Base-by-base conservation (phyloP, 1,140 invertebrate genomes). In the Leptestheria dahalacensis region DNA sequence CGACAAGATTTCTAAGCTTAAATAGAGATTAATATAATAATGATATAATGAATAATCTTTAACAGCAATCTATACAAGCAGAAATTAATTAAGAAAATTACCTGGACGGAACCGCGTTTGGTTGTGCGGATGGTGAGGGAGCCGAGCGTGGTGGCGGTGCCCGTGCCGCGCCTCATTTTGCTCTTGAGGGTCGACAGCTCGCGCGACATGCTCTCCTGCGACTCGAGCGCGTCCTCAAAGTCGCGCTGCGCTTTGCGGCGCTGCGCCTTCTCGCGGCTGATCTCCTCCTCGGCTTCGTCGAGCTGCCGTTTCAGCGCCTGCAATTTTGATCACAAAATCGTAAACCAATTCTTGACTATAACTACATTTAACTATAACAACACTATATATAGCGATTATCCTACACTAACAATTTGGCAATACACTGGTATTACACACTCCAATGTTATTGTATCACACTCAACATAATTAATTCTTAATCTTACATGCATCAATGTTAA, bases 261-360 rank as follows among this genome's bases (percentile, higher is more conserved):
- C 71, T 86, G 84, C 41, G 86, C 84, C 74, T 95, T 97, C 71
- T 96, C 88, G 68, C 90, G 81, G 57, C 88, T 89, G 48, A 92
- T 82, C 72, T 97, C 94, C 70, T 97, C 94, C 72, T 97, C 94
- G 1, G 87, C 82, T 73, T 97, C 93, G 70, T 97, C 93, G 64
- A 97, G 74, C 66, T 93, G 88, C 57, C 92, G 81, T 77, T 97
- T 97, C 61, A 97, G 74, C 41, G 82, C 79, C 71, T 96, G 28
- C 33, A 41, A 41, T 9, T 41, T 41, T 9, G 15, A 41, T 41
- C 15, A 41, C 15, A n/a, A n/a, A n/a, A n/a, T n/a, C n/a, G n/a
- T n/a, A n/a, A n/a, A n/a, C n/a, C n/a, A n/a, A n/a, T n/a, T n/a
- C n/a, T n/a, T n/a, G n/a, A n/a, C n/a, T n/a, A n/a, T n/a, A n/a